Conservation (phyloP, 2,888 invertebrate species). For the Meiosimyza decipiens region DNA sequence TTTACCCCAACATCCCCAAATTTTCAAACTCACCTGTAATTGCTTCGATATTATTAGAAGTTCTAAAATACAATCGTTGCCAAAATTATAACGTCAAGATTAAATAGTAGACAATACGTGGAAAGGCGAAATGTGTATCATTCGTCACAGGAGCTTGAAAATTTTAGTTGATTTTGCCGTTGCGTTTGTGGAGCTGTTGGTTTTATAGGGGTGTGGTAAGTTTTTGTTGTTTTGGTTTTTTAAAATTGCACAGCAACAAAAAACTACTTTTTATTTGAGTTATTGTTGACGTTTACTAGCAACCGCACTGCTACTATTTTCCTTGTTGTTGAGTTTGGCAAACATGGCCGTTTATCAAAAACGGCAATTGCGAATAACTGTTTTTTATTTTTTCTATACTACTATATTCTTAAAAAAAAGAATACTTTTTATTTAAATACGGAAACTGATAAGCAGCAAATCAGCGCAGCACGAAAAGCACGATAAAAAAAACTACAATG, state of each 20-base stretch:
- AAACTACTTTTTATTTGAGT: slow-evolving; percentile 11
- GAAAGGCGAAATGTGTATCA: too few species aligned
- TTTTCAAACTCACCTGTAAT: too few species aligned
- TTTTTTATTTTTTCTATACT: background rate
- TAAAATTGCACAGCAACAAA: slow-evolving; percentile 4
- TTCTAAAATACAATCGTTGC: too few species aligned
- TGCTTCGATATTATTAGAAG: too few species aligned
- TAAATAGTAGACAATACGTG: too few species aligned
- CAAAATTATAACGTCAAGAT: too few species aligned
- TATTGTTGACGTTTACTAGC: slow-evolving; percentile 40
- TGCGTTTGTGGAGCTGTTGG: slow-evolving; percentile 10
- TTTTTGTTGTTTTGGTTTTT: slow-evolving; percentile 37
- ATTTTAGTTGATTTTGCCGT: too few species aligned
- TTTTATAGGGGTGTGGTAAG: slow-evolving; percentile 5
- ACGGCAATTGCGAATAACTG: background rate
- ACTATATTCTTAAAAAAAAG: background rate
- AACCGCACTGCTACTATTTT: background rate
- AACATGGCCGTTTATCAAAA: background rate
- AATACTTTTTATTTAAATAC: background rate
- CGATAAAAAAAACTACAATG: background rate
- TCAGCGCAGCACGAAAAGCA: background rate
- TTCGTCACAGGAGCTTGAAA: too few species aligned
- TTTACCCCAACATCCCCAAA: too few species aligned
- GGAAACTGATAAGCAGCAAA: background rate
- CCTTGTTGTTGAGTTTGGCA: background rate